Base-by-base conservation (phyloP, 2,888 invertebrate species). In the Ophioninae sp. region DNA sequence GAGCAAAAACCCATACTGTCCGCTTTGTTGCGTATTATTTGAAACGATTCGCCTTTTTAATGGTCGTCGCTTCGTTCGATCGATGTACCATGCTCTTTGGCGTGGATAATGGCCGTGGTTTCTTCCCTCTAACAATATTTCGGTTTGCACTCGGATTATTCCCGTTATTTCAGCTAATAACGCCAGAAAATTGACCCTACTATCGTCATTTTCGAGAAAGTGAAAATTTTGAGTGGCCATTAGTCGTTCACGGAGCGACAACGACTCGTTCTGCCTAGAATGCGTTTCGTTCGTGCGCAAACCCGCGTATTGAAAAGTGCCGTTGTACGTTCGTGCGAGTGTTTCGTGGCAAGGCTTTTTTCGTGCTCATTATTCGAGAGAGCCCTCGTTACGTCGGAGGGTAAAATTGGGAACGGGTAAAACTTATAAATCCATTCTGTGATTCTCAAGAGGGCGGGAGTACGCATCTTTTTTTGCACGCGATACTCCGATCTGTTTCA, bases 301-400 rank as follows among this genome's bases (percentile, higher is more conserved):
- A 39, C 61, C 59, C 13, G 59, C 62, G 41, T 50, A 65, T 20
- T 56, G 17, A 17, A 50, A 56, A 56, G 56, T 65, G 64, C 23
- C 23, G 39, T 30, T 59, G 59, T 68, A 56, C 57, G 72, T 44
- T 17, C 56, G 68, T 64, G 73, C 75, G 62, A 64, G 74, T 62
- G 84, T 74, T 80, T 82, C 81, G 83, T 61, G 59, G 65, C 79
- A 84, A 82, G 79, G 85, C 86, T 86, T 82, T 84, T 79, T 82
- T 84, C 77, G 79, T 76, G 81, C 72, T 80, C 69, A 70, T 78
- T 76, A 79, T 78, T 79, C 50, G 39, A 78, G 44, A 50, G 50
- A 37, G 23, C 30, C 65, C 70, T 74, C 81, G 59, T 70, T 41
- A 44, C 41, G 17, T 62, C 8, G 69, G 17, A 50, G 64, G 70